Evolutionary conservation across 2,888 invertebrate species (phyloP).

Genomic region (Leptopilina myrica): DNA sequence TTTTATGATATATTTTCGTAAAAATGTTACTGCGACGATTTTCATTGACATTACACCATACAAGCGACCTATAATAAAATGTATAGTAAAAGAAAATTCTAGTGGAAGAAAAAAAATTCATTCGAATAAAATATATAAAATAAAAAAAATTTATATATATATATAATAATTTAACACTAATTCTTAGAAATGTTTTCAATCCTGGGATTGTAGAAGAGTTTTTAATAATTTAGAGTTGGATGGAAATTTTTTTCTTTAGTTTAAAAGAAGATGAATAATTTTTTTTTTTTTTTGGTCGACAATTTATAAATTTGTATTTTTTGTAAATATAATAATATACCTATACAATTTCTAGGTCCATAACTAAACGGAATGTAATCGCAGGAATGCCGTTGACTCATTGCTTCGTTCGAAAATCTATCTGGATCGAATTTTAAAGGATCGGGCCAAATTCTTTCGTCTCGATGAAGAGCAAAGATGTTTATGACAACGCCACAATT

Average conservation of each 20-base stretch:
- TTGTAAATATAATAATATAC: neutral
- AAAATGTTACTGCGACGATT: neutral
- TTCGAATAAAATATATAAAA: too few species aligned
- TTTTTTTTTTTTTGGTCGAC: too few species aligned
- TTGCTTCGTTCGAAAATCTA: neutral
- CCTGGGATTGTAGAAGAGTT: too few species aligned
- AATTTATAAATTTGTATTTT: too few species aligned
- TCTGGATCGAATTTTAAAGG: neutral
- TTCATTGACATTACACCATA: constrained; percentile 11
- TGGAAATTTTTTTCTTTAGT: too few species aligned
- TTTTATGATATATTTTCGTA: neutral
- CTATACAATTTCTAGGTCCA: neutral
- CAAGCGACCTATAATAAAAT: neutral
- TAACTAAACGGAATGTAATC: neutral
- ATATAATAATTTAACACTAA: too few species aligned
- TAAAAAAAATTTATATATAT: too few species aligned
- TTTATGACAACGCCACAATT: neutral
- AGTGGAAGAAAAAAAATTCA: too few species aligned
- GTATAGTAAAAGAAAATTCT: too few species aligned
- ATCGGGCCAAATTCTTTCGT: neutral
- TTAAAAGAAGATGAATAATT: too few species aligned
- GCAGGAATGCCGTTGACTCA: neutral
- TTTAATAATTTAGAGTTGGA: neutral
- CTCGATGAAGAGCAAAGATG: neutral
- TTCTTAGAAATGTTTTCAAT: too few species aligned